Evolutionary conservation across 2,888 invertebrate species (phyloP).

Genomic region (Macrophya alboannulata): DNA sequence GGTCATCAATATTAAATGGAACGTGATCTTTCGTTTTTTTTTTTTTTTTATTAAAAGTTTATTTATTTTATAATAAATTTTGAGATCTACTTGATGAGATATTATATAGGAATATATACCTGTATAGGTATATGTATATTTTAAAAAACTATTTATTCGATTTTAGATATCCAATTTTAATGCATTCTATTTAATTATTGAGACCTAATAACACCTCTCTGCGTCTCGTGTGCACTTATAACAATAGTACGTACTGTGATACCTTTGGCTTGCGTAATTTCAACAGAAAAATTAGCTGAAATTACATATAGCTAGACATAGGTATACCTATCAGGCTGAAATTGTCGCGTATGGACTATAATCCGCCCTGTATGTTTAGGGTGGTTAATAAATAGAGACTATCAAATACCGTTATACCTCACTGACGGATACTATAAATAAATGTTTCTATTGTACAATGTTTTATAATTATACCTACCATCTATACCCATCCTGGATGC

Average conservation of each 20-base stretch:
- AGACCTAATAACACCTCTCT: conserved; percentile 69
- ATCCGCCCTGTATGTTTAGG: conserved; percentile 59
- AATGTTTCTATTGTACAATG: conserved; percentile 77
- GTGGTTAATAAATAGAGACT: conserved; percentile 68
- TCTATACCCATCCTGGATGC: neutral
- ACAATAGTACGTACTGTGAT: conserved; percentile 66
- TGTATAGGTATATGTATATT: neutral
- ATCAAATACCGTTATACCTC: conserved; percentile 75
- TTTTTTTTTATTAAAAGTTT: neutral
- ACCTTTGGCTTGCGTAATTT: conserved; percentile 58
- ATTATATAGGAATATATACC: neutral
- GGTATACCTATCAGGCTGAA: neutral
- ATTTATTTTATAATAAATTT: conserved; percentile 3
- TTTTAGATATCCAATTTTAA: conserved; percentile 16
- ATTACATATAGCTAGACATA: conserved; percentile 5
- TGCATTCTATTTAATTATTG: conserved; percentile 36
- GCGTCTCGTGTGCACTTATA: conserved; percentile 77
- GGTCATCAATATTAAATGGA: conserved; percentile 33
- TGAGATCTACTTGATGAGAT: conserved; percentile 1
- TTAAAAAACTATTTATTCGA: conserved; percentile 16
- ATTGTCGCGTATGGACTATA: conserved; percentile 63
- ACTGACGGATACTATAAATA: conserved; percentile 75
- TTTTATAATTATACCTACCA: neutral
- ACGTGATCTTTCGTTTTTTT: neutral
- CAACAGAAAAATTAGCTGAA: conserved; percentile 6